These are phyloP conservation scores for Condylura cristata DNA, from an alignment of 2,113 vertebrate species.

Conservation along the genomic window DNA sequence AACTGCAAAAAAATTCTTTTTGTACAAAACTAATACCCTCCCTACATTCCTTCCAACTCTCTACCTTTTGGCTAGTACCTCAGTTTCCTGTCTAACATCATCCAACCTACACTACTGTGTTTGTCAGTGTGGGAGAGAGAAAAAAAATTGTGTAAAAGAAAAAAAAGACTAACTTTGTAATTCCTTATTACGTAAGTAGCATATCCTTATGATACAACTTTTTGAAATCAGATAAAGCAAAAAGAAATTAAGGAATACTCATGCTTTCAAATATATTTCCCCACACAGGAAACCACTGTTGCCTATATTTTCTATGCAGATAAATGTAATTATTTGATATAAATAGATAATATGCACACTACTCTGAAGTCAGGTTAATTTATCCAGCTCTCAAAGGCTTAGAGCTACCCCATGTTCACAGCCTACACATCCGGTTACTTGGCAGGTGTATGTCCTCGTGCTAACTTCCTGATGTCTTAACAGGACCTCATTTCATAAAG, in stretches of 20 bases:
- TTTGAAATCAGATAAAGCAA: background rate
- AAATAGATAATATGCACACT: background rate
- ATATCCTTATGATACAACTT: background rate
- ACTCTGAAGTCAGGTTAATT: background rate
- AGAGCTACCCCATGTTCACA: background rate
- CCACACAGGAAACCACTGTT: background rate
- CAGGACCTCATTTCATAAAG: background rate
- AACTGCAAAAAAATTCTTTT: background rate
- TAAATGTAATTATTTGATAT: background rate
- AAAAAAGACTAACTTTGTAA: background rate
- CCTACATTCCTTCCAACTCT: background rate
- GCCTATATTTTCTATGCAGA: background rate
- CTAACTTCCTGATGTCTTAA: background rate
- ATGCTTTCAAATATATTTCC: background rate
- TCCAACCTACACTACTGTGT: background rate
- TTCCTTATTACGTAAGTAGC: background rate
- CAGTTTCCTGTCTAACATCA: background rate
- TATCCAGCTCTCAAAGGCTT: background rate
- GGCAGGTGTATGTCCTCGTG: background rate
- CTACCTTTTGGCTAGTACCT: background rate
- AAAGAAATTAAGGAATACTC: background rate
- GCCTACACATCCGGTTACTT: background rate
- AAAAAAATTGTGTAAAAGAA: background rate
- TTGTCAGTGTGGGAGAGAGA: background rate
- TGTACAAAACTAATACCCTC: background rate